Conservation (phyloP, 2,797 vertebrate species). For the Aplochiton taeniatus region DNA sequence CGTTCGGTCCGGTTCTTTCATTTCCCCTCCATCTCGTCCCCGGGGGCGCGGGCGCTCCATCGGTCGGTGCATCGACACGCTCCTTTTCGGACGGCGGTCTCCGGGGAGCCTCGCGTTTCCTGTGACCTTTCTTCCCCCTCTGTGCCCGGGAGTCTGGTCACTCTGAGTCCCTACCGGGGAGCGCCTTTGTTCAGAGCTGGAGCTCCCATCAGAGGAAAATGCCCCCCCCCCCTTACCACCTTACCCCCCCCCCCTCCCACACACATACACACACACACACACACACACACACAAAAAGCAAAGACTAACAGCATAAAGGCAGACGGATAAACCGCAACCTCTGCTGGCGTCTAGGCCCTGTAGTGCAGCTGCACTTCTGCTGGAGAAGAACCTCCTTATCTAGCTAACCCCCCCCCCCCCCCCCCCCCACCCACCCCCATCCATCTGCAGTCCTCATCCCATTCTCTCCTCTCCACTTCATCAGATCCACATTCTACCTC, state of each 20-base stretch:
- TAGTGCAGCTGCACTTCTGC: no score
- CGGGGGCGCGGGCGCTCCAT: constrained; percentile 43
- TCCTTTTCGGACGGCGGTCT: constrained; percentile 62
- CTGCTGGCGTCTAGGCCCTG: no score
- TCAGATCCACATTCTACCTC: constrained; percentile 51
- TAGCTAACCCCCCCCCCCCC: constrained; percentile 12
- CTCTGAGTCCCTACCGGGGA: constrained; percentile 64
- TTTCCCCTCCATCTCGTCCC: constrained; percentile 49
- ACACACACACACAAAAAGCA: no score
- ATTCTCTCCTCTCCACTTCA: constrained; percentile 51
- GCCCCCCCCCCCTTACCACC: constrained; percentile 20
- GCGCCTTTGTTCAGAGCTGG: constrained; percentile 70
- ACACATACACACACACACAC: no score
- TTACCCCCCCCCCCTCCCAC: constrained; percentile 14
- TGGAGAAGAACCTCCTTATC: no score
- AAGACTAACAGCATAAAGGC: no score
- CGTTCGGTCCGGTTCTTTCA: constrained; percentile 38
- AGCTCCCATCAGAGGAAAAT: constrained; percentile 53
- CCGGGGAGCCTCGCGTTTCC: constrained; percentile 66
- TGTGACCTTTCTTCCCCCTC: constrained; percentile 72
- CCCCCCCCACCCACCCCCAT: constrained; percentile 30
- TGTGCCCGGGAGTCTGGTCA: constrained; percentile 63
- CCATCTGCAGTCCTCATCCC: constrained; percentile 40
- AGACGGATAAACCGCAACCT: no score
- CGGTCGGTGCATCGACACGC: constrained; percentile 67